A percentile compares a stretch with the other conserved stretches of the same genome.
These are phyloP conservation scores for Lithobius niger DNA, from an alignment of 1,140 invertebrate genomes.

Conservation along the genomic window DNA sequence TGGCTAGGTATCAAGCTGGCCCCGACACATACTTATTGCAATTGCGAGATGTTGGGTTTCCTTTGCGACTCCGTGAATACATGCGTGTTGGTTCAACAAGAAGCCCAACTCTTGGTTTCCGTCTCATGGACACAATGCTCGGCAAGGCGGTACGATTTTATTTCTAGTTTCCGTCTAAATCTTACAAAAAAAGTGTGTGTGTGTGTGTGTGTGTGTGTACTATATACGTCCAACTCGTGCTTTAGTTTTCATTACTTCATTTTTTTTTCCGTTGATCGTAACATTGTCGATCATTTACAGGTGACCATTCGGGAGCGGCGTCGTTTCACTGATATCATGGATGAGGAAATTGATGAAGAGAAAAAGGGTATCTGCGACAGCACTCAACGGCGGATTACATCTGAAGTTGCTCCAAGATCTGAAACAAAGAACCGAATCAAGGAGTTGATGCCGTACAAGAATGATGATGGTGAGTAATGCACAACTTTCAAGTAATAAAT, in stretches of 20 bases:
- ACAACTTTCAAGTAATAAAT: too few species aligned
- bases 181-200: too few species aligned
- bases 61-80: slow-evolving; percentile 74
- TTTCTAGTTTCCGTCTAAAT: too few species aligned
- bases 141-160: slow-evolving; percentile 20
- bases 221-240: too few species aligned
- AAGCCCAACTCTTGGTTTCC: slow-evolving; percentile 40
- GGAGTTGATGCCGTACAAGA: slow-evolving; percentile 8
- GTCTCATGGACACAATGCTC: slow-evolving; percentile 26
- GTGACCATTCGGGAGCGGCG: slow-evolving; percentile 76
- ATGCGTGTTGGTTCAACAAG: slow-evolving; percentile 64
- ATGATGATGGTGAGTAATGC: slow-evolving; percentile 15
- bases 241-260: background rate
- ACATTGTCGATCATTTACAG: slow-evolving; percentile 30
- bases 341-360: slow-evolving; percentile 89
- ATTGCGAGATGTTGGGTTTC: slow-evolving; percentile 81
- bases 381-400: slow-evolving; percentile 3
- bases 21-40: slow-evolving; percentile 91
- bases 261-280: background rate
- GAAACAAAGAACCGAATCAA: slow-evolving; percentile 10
- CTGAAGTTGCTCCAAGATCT: slow-evolving; percentile 8
- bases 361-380: slow-evolving; percentile 59
- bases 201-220: too few species aligned
- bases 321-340: slow-evolving; percentile 86
- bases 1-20: slow-evolving; percentile 73